Evolutionary conservation across 2,113 vertebrate genomes (phyloP).

Genomic region (Orientallactaga bullata): DNA sequence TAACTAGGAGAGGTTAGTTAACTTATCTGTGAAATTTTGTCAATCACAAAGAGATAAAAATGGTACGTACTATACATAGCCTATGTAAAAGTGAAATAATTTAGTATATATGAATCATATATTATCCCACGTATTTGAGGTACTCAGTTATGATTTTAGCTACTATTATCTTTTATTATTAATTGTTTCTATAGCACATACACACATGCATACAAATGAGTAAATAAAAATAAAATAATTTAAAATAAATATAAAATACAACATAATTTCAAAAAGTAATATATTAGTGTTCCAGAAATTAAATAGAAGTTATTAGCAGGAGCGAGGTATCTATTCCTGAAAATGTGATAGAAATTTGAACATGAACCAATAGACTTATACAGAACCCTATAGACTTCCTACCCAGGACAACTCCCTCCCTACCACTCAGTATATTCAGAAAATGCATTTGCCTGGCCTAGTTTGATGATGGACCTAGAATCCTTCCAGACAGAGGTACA

Average conservation of each 20-base stretch:
- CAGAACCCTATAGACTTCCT: neutral
- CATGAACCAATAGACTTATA: neutral
- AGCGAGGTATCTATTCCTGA: neutral
- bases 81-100: neutral
- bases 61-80: neutral
- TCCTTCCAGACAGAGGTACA: neutral
- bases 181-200: too few relatives aligned
- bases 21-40: too few relatives aligned
- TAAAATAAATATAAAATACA: neutral
- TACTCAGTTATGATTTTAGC: neutral
- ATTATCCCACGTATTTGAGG: neutral
- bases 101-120: neutral
- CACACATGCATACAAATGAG: too few relatives aligned
- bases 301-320: neutral
- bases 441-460: neutral
- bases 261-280: neutral
- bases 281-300: neutral
- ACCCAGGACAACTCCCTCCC: too few relatives aligned
- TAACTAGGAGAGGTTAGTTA: neutral
- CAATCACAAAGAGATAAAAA: too few relatives aligned
- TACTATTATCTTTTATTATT: neutral
- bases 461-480: neutral
- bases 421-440: neutral
- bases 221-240: neutral
- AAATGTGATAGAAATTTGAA: neutral